Evolutionary conservation across 2,888 invertebrate species (phyloP).

Genomic region (Marasmarcha lunaedactyla): DNA sequence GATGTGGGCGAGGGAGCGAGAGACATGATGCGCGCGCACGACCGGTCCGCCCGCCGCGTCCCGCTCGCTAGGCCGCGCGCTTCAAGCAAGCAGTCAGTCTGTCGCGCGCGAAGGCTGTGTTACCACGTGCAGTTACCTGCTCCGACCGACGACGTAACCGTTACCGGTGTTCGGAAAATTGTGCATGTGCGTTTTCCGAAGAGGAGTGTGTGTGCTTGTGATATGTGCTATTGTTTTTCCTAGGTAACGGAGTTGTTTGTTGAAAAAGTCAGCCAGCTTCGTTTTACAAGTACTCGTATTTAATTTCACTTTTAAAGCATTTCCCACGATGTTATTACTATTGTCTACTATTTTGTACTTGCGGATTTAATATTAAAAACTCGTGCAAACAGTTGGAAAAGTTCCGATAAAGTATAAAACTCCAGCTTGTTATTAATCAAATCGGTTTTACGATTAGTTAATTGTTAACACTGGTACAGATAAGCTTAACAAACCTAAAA

Average conservation of each 20-base stretch:
- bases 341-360: background rate
- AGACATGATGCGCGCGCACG: slow-evolving; percentile 56
- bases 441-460: slow-evolving; percentile 34
- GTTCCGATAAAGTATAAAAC: slow-evolving; percentile 23
- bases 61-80: slow-evolving; percentile 48
- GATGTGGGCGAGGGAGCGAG: slow-evolving; percentile 34
- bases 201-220: slow-evolving; percentile 66
- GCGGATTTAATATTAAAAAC: slow-evolving; percentile 1
- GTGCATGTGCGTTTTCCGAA: slow-evolving; percentile 70
- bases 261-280: slow-evolving; percentile 50
- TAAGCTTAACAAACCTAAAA: slow-evolving; percentile 36
- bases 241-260: slow-evolving; percentile 56
- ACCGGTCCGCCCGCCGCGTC: slow-evolving; percentile 64
- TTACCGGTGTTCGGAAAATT: slow-evolving; percentile 68
- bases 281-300: slow-evolving; percentile 40
- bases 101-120: slow-evolving; percentile 62
- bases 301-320: slow-evolving; percentile 42
- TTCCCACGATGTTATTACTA: slow-evolving; percentile 27
- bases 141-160: slow-evolving; percentile 63
- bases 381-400: slow-evolving; percentile 13
- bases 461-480: slow-evolving; percentile 53
- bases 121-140: slow-evolving; percentile 56
- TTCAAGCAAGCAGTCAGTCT: slow-evolving; percentile 54
- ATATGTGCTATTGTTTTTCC: slow-evolving; percentile 67
- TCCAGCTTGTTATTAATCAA: background rate